phyloP scores from a whole-genome alignment of 2,113 vertebrate genomes.

The Neogobius melanostomus region DNA sequence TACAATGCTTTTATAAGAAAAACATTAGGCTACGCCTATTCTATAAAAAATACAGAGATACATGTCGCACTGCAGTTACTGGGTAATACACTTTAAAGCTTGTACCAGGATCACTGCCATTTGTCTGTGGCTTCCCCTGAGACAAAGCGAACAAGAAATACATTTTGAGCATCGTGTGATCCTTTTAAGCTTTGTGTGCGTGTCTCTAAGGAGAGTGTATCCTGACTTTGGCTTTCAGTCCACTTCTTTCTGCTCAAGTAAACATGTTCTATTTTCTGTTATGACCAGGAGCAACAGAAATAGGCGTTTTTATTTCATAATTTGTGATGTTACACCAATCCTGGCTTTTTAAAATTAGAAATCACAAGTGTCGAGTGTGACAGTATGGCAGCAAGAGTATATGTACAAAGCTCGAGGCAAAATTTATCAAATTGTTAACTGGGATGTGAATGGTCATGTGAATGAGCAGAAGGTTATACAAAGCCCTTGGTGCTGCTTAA shows the following conservation, averaged over 20 bases:
- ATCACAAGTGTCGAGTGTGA: constrained; percentile 34
- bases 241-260: constrained; percentile 49
- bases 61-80: neutral
- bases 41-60: neutral
- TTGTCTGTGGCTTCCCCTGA: constrained; percentile 38
- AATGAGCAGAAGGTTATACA: constrained; percentile 20
- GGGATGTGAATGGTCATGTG: constrained; percentile 19
- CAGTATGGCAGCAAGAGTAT: constrained; percentile 9
- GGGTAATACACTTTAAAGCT: constrained; percentile 9
- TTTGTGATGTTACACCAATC: neutral
- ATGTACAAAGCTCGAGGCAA: neutral
- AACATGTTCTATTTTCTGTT: constrained; percentile 32
- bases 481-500: neutral
- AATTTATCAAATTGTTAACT: neutral
- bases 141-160: constrained; percentile 36
- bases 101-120: constrained; percentile 24
- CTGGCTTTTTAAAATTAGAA: neutral
- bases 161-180: constrained; percentile 47
- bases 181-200: constrained; percentile 52
- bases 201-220: constrained; percentile 35
- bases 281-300: neutral
- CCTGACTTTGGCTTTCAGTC: constrained; percentile 48
- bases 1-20: neutral
- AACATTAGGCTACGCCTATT: neutral
- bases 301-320: constrained; percentile 9